Conservation (phyloP, 2,113 vertebrate genomes). For the Sisor rabdophorus region DNA sequence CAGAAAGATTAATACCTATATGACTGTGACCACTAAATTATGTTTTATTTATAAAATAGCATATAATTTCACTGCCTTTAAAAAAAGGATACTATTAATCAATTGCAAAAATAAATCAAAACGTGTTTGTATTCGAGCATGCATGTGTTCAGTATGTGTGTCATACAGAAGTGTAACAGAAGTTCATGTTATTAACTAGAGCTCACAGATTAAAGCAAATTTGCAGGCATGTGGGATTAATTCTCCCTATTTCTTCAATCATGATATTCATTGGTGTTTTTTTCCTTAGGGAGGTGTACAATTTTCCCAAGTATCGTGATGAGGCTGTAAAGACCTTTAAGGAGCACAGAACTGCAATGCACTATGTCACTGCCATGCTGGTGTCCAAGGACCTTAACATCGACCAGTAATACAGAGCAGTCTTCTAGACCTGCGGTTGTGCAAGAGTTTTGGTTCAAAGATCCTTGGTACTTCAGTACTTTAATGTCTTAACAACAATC, state of each 20-base stretch:
- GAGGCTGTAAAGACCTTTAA: conserved; percentile 72
- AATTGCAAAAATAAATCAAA: too few relatives aligned
- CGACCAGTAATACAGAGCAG: conserved; percentile 53
- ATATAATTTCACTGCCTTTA: too few relatives aligned
- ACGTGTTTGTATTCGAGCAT: too few relatives aligned
- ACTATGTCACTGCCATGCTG: conserved; percentile 81
- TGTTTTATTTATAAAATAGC: too few relatives aligned
- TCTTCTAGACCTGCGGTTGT: conserved; percentile 16
- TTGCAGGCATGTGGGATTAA: background rate
- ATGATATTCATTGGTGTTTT: background rate
- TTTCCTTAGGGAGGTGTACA: conserved; percentile 79
- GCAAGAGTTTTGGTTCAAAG: background rate
- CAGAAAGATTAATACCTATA: too few relatives aligned
- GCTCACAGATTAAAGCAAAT: background rate
- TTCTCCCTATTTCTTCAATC: background rate
- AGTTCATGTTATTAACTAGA: too few relatives aligned
- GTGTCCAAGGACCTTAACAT: conserved; percentile 84
- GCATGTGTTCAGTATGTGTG: too few relatives aligned
- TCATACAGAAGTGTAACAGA: too few relatives aligned
- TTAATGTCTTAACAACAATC: background rate
- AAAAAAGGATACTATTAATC: too few relatives aligned
- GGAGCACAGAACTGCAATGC: conserved; percentile 76
- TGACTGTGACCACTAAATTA: too few relatives aligned
- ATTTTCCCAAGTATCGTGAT: conserved; percentile 76
- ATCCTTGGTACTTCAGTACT: conserved; percentile 5